phyloP scores from a whole-genome alignment of 2,113 vertebrate genomes.

The Indri indri region DNA sequence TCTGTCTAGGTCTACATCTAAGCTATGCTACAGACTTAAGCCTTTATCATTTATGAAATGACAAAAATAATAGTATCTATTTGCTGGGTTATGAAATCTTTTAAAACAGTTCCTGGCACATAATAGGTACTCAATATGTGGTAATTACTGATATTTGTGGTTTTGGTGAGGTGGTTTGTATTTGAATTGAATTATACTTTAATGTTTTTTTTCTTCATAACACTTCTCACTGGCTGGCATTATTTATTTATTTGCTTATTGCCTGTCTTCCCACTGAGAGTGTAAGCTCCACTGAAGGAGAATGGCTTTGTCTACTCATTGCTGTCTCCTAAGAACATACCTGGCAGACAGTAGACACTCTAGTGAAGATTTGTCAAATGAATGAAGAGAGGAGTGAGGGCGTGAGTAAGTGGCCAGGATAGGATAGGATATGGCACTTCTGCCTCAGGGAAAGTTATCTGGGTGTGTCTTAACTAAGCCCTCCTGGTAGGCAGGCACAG shows the following conservation, averaged over 20 bases:
- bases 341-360: background rate
- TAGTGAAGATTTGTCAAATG: background rate
- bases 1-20: background rate
- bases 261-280: background rate
- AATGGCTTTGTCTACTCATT: background rate
- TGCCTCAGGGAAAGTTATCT: background rate
- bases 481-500: background rate
- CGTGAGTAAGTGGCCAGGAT: no score
- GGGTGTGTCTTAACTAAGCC: background rate
- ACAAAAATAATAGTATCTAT: background rate
- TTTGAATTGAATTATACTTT: conserved; percentile 1
- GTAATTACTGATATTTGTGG: background rate
- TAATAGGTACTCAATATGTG: background rate
- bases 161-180: background rate
- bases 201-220: background rate
- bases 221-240: background rate
- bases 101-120: background rate
- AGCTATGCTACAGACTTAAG: background rate
- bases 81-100: background rate
- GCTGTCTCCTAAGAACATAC: background rate
- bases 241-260: background rate
- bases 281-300: background rate
- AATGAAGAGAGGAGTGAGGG: background rate
- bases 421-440: background rate
- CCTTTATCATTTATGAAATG: background rate